A percentile compares a stretch with the other conserved stretches of the same genome.
Conservation (phyloP, 1,140 invertebrate species). For the Trypoxylus dichotomus region DNA sequence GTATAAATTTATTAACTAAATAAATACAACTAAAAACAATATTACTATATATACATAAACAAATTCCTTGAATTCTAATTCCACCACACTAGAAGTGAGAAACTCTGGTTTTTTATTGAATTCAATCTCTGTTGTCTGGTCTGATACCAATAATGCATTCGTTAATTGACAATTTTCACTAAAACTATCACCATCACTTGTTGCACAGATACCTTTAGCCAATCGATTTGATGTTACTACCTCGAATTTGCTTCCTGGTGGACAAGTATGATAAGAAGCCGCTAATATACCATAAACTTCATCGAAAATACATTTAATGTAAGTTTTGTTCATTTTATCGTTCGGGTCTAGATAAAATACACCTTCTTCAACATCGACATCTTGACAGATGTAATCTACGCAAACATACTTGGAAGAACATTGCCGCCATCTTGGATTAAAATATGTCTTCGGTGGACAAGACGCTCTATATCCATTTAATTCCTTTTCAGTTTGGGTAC, state of each 20-base stretch:
- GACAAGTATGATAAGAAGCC: background rate
- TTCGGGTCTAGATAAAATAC: background rate
- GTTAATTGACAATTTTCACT: background rate
- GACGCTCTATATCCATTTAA: background rate
- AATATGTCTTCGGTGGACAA: background rate
- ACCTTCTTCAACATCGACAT: background rate
- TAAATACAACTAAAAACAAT: background rate
- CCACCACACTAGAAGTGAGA: too few species aligned
- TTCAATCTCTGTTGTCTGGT: background rate
- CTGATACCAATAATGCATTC: background rate
- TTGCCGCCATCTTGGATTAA: background rate
- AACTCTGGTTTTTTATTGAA: background rate
- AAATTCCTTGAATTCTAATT: background rate
- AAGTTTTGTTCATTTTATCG: background rate
- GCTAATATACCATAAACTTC: background rate
- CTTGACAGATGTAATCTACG: background rate
- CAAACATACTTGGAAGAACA: background rate
- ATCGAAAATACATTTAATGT: background rate
- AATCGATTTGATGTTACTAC: background rate
- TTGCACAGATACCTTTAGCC: background rate
- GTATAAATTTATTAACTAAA: background rate
- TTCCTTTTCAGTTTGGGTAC: background rate
- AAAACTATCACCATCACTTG: background rate
- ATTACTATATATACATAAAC: background rate
- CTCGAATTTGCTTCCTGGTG: background rate